phyloP scores from a whole-genome alignment of 2,113 vertebrate species.

The Tragelaphus scriptus region DNA sequence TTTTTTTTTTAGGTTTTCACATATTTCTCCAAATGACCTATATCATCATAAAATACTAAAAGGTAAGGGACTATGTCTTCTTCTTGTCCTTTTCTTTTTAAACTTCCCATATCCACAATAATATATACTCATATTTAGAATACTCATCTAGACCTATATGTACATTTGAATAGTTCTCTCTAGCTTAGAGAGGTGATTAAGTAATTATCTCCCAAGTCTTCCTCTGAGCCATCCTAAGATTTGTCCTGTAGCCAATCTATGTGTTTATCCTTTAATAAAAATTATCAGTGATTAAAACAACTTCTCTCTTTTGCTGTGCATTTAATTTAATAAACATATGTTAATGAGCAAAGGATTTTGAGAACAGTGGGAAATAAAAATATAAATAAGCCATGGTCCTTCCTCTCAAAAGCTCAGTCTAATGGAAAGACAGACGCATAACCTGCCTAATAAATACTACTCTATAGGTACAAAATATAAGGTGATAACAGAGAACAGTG shows the following conservation, averaged over 20 bases:
- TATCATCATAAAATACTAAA: neutral
- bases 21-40: neutral
- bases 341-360: neutral
- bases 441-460: neutral
- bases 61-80: neutral
- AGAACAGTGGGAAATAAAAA: neutral
- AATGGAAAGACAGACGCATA: neutral
- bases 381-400: neutral
- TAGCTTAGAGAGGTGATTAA: neutral
- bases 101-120: neutral
- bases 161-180: neutral
- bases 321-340: neutral
- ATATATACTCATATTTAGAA: neutral
- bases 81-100: neutral
- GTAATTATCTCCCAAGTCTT: neutral
- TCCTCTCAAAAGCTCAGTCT: neutral
- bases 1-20: neutral
- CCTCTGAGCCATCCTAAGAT: neutral
- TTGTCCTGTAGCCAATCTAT: neutral
- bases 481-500: neutral
- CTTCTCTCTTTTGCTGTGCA: neutral
- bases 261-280: neutral
- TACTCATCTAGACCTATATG: neutral
- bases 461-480: neutral
- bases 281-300: neutral